A percentile compares a stretch with the other conserved stretches of the same genome.
phyloP scores from a whole-genome alignment of 92 coral and sea anemone species.

The Zoanthus sansibaricus region DNA sequence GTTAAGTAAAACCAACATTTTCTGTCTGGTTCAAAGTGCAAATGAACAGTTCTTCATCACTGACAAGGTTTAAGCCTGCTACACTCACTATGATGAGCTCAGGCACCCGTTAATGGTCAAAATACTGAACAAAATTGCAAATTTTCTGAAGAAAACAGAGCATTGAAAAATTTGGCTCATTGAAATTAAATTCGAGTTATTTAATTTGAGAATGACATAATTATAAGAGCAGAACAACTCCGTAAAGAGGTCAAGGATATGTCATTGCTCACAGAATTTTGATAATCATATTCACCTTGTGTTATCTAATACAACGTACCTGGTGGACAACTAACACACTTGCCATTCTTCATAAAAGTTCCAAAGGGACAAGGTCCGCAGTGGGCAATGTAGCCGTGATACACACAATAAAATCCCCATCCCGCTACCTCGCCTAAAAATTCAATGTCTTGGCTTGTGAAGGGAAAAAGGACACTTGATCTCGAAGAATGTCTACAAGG shows the following conservation, averaged over 20 bases:
- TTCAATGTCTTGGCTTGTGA: neutral
- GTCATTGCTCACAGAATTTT: neutral
- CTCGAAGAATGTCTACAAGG: neutral
- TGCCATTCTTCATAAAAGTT: neutral
- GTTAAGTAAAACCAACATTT: too few species aligned
- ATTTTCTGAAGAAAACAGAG: too few species aligned
- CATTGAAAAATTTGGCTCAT: too few species aligned
- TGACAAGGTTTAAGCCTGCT: too few species aligned
- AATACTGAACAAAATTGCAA: too few species aligned
- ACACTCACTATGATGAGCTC: too few species aligned
- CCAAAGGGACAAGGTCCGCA: slow-evolving; percentile 24
- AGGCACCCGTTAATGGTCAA: too few species aligned
- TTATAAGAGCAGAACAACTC: too few species aligned
- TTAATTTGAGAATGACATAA: too few species aligned
- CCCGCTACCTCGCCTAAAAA: neutral
- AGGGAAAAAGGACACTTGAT: neutral
- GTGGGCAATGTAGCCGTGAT: neutral
- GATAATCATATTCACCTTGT: neutral
- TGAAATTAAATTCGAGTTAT: too few species aligned
- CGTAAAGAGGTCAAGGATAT: neutral
- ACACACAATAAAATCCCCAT: neutral
- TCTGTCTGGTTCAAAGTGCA: too few species aligned
- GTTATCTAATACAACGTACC: neutral
- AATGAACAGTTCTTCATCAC: too few species aligned
- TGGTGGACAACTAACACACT: neutral